These are phyloP conservation scores for Solenopsis fugax DNA, from an alignment of 1,140 invertebrate genomes.

Conservation along the genomic window DNA sequence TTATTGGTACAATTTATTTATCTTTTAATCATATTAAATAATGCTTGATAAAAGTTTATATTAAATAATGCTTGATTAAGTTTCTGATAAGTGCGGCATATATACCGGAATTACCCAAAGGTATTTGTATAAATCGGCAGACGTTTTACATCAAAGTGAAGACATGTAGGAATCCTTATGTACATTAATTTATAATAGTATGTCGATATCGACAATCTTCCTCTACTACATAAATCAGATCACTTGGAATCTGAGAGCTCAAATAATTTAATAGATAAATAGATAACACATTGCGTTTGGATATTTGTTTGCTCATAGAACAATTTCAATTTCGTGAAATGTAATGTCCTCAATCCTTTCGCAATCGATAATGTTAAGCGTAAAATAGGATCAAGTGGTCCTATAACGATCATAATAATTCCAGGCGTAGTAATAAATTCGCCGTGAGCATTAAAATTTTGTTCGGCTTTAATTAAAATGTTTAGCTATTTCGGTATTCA, in stretches of 20 bases:
- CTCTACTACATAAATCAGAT: not conserved
- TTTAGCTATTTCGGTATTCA: conserved; percentile 29
- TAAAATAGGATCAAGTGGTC: not conserved
- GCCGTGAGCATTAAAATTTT: conserved; percentile 29
- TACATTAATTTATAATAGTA: too few species aligned
- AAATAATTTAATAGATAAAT: not conserved
- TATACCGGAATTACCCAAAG: too few species aligned
- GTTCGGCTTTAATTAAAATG: conserved; percentile 57
- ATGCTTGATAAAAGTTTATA: too few species aligned
- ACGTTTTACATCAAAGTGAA: too few species aligned
- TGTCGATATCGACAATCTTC: too few species aligned
- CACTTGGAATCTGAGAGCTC: not conserved
- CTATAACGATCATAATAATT: conserved; percentile 27
- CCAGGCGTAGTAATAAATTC: conserved; percentile 33
- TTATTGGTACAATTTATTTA: too few species aligned
- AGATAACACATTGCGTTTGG: not conserved
- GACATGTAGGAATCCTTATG: too few species aligned
- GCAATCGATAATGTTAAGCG: not conserved
- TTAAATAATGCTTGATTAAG: too few species aligned
- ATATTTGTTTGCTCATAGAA: not conserved
- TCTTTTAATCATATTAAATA: too few species aligned
- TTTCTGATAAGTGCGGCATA: too few species aligned
- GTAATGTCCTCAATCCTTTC: not conserved
- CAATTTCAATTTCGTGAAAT: not conserved
- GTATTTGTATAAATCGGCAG: too few species aligned